Evolutionary conservation across 1,140 invertebrate species (phyloP).

Genomic region (Zophobas morio): DNA sequence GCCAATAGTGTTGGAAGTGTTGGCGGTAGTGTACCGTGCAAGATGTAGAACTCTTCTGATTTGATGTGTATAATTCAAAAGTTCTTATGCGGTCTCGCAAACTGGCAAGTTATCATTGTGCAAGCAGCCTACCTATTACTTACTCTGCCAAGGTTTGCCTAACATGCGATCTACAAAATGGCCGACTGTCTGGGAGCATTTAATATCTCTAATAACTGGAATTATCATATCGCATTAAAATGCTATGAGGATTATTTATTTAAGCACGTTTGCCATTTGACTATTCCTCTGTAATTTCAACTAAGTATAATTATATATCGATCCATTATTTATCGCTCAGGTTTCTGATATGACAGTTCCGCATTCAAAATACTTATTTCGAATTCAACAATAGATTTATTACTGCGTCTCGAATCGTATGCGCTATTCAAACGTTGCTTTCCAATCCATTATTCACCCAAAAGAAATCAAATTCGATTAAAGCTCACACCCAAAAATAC

Average conservation of each 20-base stretch:
- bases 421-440: conserved; percentile 10
- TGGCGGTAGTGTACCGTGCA: conserved; percentile 38
- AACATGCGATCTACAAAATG: conserved; percentile 65
- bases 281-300: conserved; percentile 59
- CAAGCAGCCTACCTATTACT: conserved; percentile 62
- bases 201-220: conserved; percentile 62
- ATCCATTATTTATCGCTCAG: conserved; percentile 51
- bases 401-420: conserved; percentile 16
- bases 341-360: conserved; percentile 47
- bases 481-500: conserved; percentile 35
- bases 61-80: conserved; percentile 43
- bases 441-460: conserved; percentile 15
- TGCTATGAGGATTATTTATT: conserved; percentile 63
- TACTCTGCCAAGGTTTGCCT: conserved; percentile 60
- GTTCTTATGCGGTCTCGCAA: conserved; percentile 41
- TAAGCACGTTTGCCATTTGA: conserved; percentile 59
- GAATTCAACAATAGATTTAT: conserved; percentile 43
- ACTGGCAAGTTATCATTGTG: conserved; percentile 59
- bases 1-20: conserved; percentile 41
- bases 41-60: conserved; percentile 42
- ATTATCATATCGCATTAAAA: conserved; percentile 65
- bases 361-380: conserved; percentile 43
- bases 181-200: conserved; percentile 60
- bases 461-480: conserved; percentile 35
- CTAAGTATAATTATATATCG: conserved; percentile 48